These are phyloP conservation scores for Bombylius discolor DNA, from an alignment of 2,888 invertebrate species.

Conservation along the genomic window DNA sequence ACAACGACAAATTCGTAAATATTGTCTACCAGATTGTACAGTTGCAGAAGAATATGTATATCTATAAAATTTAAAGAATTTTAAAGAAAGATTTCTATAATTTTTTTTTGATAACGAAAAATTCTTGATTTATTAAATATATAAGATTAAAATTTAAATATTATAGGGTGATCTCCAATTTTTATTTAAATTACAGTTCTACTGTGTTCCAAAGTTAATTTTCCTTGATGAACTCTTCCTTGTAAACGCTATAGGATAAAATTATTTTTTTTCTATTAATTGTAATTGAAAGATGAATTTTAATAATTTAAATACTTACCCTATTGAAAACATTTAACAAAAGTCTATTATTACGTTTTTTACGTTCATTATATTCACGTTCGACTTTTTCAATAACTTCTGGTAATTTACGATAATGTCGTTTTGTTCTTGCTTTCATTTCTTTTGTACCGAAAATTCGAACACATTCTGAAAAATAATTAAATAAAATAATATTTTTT, in stretches of 20 bases:
- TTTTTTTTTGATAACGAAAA: too few species aligned
- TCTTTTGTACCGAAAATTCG: slow-evolving; percentile 42
- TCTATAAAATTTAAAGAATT: neutral
- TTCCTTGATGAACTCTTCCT: slow-evolving; percentile 29
- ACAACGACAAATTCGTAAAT: neutral
- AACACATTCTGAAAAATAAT: slow-evolving; percentile 30
- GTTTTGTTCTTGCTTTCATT: slow-evolving; percentile 46
- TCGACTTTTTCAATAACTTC: slow-evolving; percentile 56
- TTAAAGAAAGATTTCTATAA: too few species aligned
- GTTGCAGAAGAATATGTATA: neutral
- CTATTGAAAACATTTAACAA: slow-evolving; percentile 65
- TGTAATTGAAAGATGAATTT: neutral
- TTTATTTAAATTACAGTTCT: slow-evolving; percentile 25
- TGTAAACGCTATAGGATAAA: slow-evolving; percentile 27
- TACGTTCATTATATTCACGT: slow-evolving; percentile 44
- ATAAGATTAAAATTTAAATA: too few species aligned
- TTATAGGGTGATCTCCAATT: neutral
- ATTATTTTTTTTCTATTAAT: neutral
- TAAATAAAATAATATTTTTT: neutral
- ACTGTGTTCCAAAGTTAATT: slow-evolving; percentile 31
- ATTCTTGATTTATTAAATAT: too few species aligned
- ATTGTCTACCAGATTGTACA: neutral
- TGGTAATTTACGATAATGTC: slow-evolving; percentile 54
- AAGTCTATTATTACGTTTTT: slow-evolving; percentile 54
- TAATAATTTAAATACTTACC: slow-evolving; percentile 34